Percentiles rank a stretch among this genome's conserved stretches.
Evolutionary conservation across 30 jellyfish, hydroid and myxozoan genomes (phyloP).

Genomic region (Pseudorhiza aurosa): DNA sequence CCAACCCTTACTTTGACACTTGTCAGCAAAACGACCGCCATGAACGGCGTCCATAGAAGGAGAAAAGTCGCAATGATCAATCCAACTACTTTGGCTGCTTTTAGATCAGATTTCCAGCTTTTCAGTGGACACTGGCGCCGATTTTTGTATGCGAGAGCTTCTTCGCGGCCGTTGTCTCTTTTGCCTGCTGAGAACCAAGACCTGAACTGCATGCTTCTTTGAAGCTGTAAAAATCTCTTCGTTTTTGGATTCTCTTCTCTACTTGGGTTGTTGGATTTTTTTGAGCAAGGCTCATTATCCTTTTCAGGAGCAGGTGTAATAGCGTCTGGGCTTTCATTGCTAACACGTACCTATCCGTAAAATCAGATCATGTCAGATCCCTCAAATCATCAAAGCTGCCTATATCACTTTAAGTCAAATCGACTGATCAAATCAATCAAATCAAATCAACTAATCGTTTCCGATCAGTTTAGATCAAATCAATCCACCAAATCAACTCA

Average conservation of each 20-base stretch:
- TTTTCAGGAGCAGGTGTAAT: not conserved
- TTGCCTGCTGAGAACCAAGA: too few relatives aligned
- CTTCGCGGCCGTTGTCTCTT: too few relatives aligned
- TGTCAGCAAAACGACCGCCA: conserved; percentile 46
- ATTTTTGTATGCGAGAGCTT: not conserved
- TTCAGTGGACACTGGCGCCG: not conserved
- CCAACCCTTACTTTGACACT: conserved; percentile 9
- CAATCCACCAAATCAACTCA: too few relatives aligned
- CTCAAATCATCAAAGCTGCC: too few relatives aligned
- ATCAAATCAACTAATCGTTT: too few relatives aligned
- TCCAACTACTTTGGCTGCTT: conserved; percentile 83
- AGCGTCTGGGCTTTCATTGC: not conserved
- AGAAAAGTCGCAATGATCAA: conserved; percentile 80
- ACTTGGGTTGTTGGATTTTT: not conserved
- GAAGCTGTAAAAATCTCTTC: too few relatives aligned
- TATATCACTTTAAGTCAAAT: too few relatives aligned
- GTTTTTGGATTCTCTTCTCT: not conserved
- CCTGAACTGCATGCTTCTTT: too few relatives aligned
- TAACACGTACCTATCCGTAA: too few relatives aligned
- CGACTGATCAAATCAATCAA: too few relatives aligned
- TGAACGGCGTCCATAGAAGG: conserved; percentile 88
- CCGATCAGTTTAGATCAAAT: too few relatives aligned
- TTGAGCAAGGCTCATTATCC: not conserved
- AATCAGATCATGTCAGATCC: too few relatives aligned
- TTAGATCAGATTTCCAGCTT: conserved; percentile 32